phyloP scores from a whole-genome alignment of 2,888 invertebrate genomes.

The Taenaris catops region DNA sequence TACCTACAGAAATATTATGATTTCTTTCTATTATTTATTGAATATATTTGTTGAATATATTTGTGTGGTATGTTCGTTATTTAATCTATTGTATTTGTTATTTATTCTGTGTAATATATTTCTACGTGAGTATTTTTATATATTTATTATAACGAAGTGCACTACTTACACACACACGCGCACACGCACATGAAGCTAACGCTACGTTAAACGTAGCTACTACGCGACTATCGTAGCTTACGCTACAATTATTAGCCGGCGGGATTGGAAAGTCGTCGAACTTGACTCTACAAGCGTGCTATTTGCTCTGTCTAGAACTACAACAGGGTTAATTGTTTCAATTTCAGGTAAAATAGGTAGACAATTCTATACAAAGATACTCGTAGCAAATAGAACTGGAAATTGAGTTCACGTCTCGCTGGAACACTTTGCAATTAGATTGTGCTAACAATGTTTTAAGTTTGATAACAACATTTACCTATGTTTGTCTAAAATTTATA shows the following conservation, averaged over 20 bases:
- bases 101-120: no score
- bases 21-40: no score
- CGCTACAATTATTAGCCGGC: constrained; percentile 44
- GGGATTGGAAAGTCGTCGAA: constrained; percentile 44
- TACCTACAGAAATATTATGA: no score
- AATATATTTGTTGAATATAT: no score
- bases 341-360: constrained; percentile 30
- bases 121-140: no score
- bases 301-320: constrained; percentile 29
- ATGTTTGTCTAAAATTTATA: constrained; percentile 1
- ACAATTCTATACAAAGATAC: constrained; percentile 32
- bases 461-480: constrained; percentile 5
- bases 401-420: constrained; percentile 30
- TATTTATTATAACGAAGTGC: no score
- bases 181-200: no score
- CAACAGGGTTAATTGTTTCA: constrained; percentile 33
- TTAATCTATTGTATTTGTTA: no score
- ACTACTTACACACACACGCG: no score
- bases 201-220: constrained; percentile 44
- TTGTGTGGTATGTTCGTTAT: no score
- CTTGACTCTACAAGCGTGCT: constrained; percentile 39
- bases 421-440: constrained; percentile 23
- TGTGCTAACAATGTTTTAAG: constrained; percentile 22
- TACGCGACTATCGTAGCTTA: constrained; percentile 64
- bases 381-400: constrained; percentile 28